Percentiles rank a stretch among this genome's conserved stretches.
Conservation (phyloP, 2,113 vertebrate genomes). For the Lepidothrix coronata region DNA sequence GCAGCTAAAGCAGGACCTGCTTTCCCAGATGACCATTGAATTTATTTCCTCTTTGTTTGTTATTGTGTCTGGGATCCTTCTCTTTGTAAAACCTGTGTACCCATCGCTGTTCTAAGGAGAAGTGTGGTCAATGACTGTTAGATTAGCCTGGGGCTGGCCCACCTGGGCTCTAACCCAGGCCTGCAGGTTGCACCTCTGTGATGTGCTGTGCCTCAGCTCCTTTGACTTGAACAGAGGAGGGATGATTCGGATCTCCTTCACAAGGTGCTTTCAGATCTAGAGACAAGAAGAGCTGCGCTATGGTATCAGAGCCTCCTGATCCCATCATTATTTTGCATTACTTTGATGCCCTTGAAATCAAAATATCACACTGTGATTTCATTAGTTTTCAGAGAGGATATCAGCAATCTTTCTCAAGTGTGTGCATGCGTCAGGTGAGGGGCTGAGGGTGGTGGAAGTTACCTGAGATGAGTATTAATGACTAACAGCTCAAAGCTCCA, state of each 20-base stretch:
- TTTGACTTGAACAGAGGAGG: neutral
- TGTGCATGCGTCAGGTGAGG: conserved; percentile 41
- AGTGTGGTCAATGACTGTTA: neutral
- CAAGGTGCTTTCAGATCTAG: neutral
- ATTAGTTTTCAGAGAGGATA: conserved; percentile 61
- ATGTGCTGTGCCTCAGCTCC: neutral
- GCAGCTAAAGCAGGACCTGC: neutral
- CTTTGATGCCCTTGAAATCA: conserved; percentile 57
- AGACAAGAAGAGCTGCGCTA: neutral
- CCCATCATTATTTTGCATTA: neutral
- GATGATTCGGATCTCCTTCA: neutral
- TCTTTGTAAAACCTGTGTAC: neutral
- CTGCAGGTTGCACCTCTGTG: neutral
- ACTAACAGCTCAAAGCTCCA: conserved; percentile 51
- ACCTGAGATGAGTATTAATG: conserved; percentile 67
- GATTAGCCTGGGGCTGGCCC: neutral
- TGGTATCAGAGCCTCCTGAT: neutral
- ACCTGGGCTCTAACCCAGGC: neutral
- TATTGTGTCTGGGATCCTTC: conserved; percentile 7
- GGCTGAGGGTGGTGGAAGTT: conserved; percentile 49
- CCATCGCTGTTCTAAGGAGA: neutral
- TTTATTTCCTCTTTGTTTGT: conserved; percentile 20
- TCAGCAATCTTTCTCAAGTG: conserved; percentile 67
- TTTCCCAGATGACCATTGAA: neutral
- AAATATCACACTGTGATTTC: conserved; percentile 61